Evolutionary conservation across 2,888 invertebrate genomes (phyloP), one percentile per base, ranked within the genome.

Genomic region (Rapana venosa): DNA sequence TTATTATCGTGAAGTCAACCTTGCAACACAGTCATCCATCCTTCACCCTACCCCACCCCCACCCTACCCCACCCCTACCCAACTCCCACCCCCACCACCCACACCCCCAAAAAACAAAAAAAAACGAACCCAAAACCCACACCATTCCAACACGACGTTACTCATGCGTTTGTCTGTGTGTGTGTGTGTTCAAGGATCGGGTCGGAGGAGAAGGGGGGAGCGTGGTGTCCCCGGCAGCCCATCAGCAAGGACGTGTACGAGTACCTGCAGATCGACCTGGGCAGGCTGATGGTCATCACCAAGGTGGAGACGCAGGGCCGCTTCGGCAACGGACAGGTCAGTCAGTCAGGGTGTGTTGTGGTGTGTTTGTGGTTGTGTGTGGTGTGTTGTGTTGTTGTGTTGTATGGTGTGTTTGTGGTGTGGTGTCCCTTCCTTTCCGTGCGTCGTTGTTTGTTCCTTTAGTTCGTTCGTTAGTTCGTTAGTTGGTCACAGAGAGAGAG

Each of bases 241-340:
- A 97, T 98, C 94, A 98, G 98, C 47, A 93, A 94, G 88, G 94
- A 94, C 89, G 94, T 95, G 56, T 97, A 98, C 26, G 98, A 98
- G 96, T 98, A 97, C 96, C 97, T 98, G 87, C 98, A 98, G 97
- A 97, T 98, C 87, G 97, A 98, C 96, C 97, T 99, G 92, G 97
- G 97, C 94, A 97, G 97, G 36, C 97, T 98, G 85, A 98, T 98
- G 96, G 97, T 98, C 95, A 97, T 99, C 95, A 98, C 98, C 0
- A 98, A 97, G 36, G 97, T 98, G 17, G 98, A 98, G 95, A 98
- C 98, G 0, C 98, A 98, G 96, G 99, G 99, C 47, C 97, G 99
- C 88, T 98, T 98, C 96, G 98, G 98, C 61, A 98, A 98, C 96
- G 98, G 98, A 74, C 97, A 95, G 95, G 96, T 95, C 92, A 93